These are phyloP conservation scores for Eremophila alpestris DNA, from an alignment of 2,797 vertebrate species.

Conservation along the genomic window DNA sequence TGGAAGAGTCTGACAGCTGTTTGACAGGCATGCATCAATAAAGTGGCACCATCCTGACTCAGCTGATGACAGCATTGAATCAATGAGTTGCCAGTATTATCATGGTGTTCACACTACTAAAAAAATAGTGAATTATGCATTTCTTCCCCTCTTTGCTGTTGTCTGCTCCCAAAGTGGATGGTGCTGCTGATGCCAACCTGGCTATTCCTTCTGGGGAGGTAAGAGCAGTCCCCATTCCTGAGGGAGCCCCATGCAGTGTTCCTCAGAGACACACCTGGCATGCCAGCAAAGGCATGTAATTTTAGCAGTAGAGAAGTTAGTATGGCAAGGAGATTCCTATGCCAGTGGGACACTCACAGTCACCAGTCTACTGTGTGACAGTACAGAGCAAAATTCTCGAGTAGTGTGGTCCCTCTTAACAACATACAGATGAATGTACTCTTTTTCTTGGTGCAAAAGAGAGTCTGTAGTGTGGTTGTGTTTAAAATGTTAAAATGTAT, in stretches of 20 bases:
- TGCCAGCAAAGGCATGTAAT: neutral
- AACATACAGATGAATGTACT: neutral
- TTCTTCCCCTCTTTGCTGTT: neutral
- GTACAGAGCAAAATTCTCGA: neutral
- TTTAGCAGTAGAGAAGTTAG: neutral
- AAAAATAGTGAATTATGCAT: neutral
- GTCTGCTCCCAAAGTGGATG: neutral
- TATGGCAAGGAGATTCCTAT: neutral
- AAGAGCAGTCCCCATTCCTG: rapidly evolving
- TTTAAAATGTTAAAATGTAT: conserved; percentile 4
- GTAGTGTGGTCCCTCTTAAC: neutral
- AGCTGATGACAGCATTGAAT: neutral
- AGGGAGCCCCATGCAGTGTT: neutral
- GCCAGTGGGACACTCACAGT: neutral
- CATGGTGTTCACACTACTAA: neutral
- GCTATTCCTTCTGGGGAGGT: neutral
- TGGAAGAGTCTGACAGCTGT: neutral
- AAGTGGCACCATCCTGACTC: neutral
- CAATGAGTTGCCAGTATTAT: neutral
- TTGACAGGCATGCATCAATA: neutral
- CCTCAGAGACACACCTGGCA: neutral
- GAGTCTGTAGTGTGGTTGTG: neutral
- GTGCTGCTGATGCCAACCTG: neutral
- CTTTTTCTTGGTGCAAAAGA: conserved; percentile 29
- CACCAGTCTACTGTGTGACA: neutral